A percentile compares a stretch with the other conserved stretches of the same genome.
Evolutionary conservation across 2,888 invertebrate species (phyloP).

Genomic region (Amblyteles armatorius): DNA sequence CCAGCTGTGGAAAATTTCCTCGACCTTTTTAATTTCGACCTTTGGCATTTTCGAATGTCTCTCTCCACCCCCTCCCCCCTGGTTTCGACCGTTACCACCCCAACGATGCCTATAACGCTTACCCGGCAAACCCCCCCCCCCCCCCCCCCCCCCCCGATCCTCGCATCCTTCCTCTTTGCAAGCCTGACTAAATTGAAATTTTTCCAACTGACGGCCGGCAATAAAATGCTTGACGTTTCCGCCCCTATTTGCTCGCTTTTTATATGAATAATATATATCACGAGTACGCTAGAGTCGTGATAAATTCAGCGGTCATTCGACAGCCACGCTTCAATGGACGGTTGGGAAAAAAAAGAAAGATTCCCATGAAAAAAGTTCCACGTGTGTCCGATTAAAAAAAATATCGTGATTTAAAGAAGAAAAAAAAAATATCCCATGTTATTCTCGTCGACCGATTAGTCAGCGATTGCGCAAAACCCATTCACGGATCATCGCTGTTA

Average conservation of each 20-base stretch:
- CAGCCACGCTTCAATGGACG: neutral
- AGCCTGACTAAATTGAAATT: slow-evolving; percentile 55
- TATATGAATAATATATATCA: neutral
- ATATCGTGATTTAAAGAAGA: neutral
- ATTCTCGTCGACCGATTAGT: neutral
- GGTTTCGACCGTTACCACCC: slow-evolving; percentile 9
- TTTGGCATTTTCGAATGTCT: slow-evolving; percentile 52
- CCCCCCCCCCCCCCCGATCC: neutral
- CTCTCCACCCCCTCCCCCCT: neutral
- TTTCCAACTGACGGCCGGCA: slow-evolving; percentile 49
- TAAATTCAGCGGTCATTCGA: neutral
- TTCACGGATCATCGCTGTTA: neutral
- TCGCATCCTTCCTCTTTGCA: slow-evolving; percentile 33
- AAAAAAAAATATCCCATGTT: neutral
- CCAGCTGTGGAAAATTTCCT: slow-evolving; percentile 29
- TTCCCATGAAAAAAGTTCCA: neutral
- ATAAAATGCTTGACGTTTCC: slow-evolving; percentile 53
- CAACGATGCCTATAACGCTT: neutral
- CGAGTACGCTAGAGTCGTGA: neutral
- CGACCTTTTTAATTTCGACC: slow-evolving; percentile 55
- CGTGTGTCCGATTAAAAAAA: neutral
- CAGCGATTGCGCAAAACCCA: neutral
- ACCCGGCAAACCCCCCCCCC: slow-evolving; percentile 15
- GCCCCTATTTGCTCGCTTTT: neutral
- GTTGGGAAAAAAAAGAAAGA: neutral